Base-by-base conservation (phyloP, 2,113 vertebrate species). In the Lophius piscatorius region DNA sequence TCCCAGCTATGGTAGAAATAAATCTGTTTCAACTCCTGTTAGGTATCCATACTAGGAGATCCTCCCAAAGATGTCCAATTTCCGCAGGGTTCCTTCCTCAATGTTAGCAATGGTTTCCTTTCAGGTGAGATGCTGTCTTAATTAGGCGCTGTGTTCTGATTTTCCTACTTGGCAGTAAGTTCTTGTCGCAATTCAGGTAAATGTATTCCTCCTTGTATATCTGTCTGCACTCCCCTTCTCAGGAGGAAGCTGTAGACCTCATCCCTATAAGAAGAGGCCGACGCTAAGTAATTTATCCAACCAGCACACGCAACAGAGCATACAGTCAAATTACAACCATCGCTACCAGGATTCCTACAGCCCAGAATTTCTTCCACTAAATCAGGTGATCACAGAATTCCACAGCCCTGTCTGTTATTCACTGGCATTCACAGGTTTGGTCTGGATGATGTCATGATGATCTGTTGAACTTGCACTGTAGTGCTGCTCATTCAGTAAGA, bases 1-100 rank as follows among this genome's bases (percentile, higher is more conserved):
- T 54, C 11, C 5, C 18, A 26, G n/a, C n/a, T n/a, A n/a, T n/a
- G n/a, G n/a, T 35, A 49, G 24, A 17, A 0, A 35, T 8, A 10
- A 0, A 2, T 10, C 1, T 4, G 20, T 18, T 10, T 22, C 18
- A 22, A 24, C 21, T 39, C n/a, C 8, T n/a, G 6, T 46, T 83
- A 94, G 93, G 78, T 72, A 1, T 95, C 95, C 0, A 84, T 96
- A 44, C 81, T 96, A 2, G 93, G 94, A 48, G 94, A 95, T 21
- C 94, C 92, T 35, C 92, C 93, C 11, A 95, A 94, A 84, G 94
- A 95, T 29, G 82, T 86, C 34, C 90, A 88, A 35, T 82, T 90
- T 56, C 87, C 92, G 20, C 85, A 92, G 58, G 92, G 91, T 47
- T 88, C 90, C 1, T 95, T 93, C 75, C 88, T 95, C 57, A 89